These are phyloP conservation scores for Limanda limanda DNA, from an alignment of 2,113 vertebrate species.

Conservation along the genomic window DNA sequence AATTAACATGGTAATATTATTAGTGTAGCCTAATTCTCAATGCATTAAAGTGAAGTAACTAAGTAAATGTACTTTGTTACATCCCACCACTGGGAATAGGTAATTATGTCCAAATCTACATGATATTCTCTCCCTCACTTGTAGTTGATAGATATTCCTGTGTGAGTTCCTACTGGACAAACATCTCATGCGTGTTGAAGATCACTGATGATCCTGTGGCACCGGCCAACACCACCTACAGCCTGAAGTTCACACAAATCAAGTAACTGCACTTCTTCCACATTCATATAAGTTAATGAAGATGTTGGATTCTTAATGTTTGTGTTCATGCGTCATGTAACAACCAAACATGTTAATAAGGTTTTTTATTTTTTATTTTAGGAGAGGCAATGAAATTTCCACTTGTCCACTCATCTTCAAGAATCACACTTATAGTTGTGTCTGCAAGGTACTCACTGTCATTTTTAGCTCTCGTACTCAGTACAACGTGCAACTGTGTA, in stretches of 20 bases:
- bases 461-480: accelerated
- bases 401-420: slow-evolving; percentile 25
- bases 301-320: background rate
- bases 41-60: too few relatives aligned
- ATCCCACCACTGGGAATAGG: too few relatives aligned
- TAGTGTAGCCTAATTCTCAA: too few relatives aligned
- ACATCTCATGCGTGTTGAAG: slow-evolving; percentile 59
- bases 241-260: slow-evolving; percentile 18
- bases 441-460: slow-evolving; percentile 18
- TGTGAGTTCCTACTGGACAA: slow-evolving; percentile 27
- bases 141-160: slow-evolving; percentile 35
- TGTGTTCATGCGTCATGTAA: background rate
- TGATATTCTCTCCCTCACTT: background rate
- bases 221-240: slow-evolving; percentile 19
- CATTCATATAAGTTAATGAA: background rate
- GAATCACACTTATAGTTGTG: slow-evolving; percentile 24
- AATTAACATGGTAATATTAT: too few relatives aligned
- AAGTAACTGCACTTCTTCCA: background rate
- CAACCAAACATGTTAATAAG: background rate
- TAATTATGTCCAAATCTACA: background rate
- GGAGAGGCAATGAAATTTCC: accelerated
- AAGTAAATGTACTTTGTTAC: too few relatives aligned
- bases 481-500: slow-evolving; percentile 5
- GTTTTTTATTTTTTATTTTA: background rate
- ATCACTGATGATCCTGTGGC: background rate